Percentiles rank a stretch among this genome's conserved stretches.
These are phyloP conservation scores for Mystacides longicornis DNA, from an alignment of 2,888 invertebrate species.

Conservation along the genomic window DNA sequence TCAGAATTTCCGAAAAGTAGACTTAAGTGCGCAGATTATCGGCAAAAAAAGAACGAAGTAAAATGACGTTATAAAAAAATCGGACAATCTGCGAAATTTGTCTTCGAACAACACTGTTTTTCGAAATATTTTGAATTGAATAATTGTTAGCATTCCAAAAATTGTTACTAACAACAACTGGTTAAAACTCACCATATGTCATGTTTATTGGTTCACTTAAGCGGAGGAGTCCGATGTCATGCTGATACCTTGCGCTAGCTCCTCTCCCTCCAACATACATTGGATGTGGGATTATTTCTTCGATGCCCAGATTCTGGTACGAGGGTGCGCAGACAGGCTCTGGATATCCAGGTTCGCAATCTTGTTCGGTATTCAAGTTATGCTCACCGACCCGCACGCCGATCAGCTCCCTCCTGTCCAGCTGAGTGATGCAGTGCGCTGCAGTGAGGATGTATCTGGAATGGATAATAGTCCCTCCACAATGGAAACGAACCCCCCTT, in stretches of 20 bases:
- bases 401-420: constrained; percentile 39
- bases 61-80: no score
- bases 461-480: constrained; percentile 50
- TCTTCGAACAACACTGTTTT: no score
- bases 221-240: constrained; percentile 56
- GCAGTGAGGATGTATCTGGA: constrained; percentile 51
- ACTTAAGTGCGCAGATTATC: no score
- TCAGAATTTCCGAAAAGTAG: no score
- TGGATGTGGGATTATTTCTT: constrained; percentile 43
- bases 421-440: constrained; percentile 51
- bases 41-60: no score
- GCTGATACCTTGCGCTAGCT: constrained; percentile 29
- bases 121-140: no score
- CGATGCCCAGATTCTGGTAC: constrained; percentile 41
- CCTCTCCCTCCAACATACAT: constrained; percentile 41
- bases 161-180: no score
- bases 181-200: not conserved
- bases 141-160: no score
- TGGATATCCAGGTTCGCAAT: constrained; percentile 41
- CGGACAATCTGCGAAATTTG: no score
- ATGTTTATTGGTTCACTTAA: constrained; percentile 36
- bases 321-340: constrained; percentile 32
- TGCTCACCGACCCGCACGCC: constrained; percentile 60
- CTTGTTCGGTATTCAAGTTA: constrained; percentile 38
- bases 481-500: constrained; percentile 32